Evolutionary conservation across 2,797 vertebrate species (phyloP), one percentile per base, ranked within the genome.

Genomic region (Gymnothorax reevesii): DNA sequence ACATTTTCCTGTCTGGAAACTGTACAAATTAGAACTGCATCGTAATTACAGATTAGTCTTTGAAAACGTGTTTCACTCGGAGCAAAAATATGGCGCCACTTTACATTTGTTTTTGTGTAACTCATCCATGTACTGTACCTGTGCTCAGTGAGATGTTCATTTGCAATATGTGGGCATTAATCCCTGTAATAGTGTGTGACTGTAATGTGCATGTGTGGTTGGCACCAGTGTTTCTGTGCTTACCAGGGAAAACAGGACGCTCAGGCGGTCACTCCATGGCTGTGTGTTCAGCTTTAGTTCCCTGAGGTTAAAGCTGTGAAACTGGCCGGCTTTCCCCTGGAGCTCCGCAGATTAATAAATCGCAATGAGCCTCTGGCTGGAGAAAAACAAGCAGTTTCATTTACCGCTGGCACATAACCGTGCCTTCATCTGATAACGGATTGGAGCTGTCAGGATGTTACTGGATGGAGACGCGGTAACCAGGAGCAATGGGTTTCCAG

Each of bases 341-440:
- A 89, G 85, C 89, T 90, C 69, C 15, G 20, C 86, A 88, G 90
- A 92, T 93, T 92, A 94, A 94, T 94, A 94, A 94, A 94, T 93
- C 88, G 92, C 69, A 88, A 87, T 8, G 85, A 73, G 79, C 90
- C 87, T 52, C 57, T 59, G 82, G 92, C 89, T 90, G 88, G 85
- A 79, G 88, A 87, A 88, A 88, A 88, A 91, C 85, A 89, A 1
- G 57, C 89, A 88, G 88, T 92, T 91, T 88, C 90, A 93, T 94
- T 89, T 92, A 92, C 92, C 88, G 89, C 79, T 86, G 86, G 85
- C 90, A 12, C 57, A 17, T 27, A 25, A 6, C 62, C 77, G 85
- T 88, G 64, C 88, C 85, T 87, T 89, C 84, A 55, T 59, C 83
- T 8, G 82, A 87, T 84, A 79, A 87, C 87, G 49, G 69, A 89